Evolutionary conservation across 2,797 vertebrate species (phyloP).

Genomic region (Botia kubotai): DNA sequence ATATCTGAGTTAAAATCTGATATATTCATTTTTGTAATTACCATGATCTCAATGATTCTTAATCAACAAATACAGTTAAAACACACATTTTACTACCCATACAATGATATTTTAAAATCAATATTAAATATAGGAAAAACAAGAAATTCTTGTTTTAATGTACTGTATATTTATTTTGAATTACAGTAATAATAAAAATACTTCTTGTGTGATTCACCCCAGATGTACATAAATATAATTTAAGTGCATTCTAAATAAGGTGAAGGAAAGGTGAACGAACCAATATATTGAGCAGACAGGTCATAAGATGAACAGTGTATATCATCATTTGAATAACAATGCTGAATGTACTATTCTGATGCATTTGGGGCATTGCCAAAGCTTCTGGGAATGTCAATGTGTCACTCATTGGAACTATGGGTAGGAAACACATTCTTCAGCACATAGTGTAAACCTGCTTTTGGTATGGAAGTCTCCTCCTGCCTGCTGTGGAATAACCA

Average conservation of each 20-base stretch:
- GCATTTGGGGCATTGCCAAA: neutral
- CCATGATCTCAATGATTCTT: too few relatives aligned
- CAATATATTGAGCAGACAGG: neutral
- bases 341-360: constrained; percentile 10
- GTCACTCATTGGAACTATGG: constrained; percentile 20
- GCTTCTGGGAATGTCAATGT: constrained; percentile 36
- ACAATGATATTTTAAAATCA: too few relatives aligned
- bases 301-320: constrained; percentile 11
- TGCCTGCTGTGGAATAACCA: constrained; percentile 53
- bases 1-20: too few relatives aligned
- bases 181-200: neutral
- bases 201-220: neutral
- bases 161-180: neutral
- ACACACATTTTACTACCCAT: too few relatives aligned
- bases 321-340: constrained; percentile 26
- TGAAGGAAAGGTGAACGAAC: constrained; percentile 32
- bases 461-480: constrained; percentile 24
- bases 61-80: too few relatives aligned
- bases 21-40: too few relatives aligned
- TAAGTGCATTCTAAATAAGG: constrained; percentile 9
- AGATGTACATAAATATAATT: neutral
- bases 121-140: too few relatives aligned
- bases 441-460: constrained; percentile 7
- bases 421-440: constrained; percentile 39
- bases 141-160: too few relatives aligned